These are phyloP conservation scores for Eristalinus aeneus DNA, from an alignment of 2,888 invertebrate genomes.

Conservation along the genomic window DNA sequence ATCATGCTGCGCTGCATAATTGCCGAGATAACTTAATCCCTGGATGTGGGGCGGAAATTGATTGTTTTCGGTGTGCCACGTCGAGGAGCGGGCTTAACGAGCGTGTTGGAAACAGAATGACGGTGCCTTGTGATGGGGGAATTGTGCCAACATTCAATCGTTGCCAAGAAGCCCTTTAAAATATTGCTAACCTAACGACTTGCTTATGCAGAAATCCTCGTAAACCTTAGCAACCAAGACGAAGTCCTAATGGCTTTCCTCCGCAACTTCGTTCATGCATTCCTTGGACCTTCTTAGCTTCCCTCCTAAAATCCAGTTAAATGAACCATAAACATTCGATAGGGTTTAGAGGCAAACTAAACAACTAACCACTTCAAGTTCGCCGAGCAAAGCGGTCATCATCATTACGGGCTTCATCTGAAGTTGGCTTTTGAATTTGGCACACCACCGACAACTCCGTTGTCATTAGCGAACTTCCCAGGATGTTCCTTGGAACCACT, in stretches of 20 bases:
- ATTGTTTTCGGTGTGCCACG: not conserved
- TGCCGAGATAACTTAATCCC: not conserved
- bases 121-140: not conserved
- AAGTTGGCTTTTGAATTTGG: constrained; percentile 25
- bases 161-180: not conserved
- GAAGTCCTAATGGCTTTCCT: no score
- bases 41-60: not conserved
- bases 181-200: no score
- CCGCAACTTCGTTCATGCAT: no score
- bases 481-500: not conserved
- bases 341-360: constrained; percentile 1
- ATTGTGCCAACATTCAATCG: not conserved
- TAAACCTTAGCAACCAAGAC: not conserved
- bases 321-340: constrained; percentile 49
- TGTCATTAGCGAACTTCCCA: not conserved
- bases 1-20: not conserved
- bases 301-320: constrained; percentile 25
- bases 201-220: not conserved
- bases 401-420: constrained; percentile 38
- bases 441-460: not conserved
- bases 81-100: not conserved
- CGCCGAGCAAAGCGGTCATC: constrained; percentile 30
- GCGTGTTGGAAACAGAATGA: not conserved
- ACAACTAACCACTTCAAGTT: constrained; percentile 6
- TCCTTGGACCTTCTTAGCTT: not conserved